Evolutionary conservation across 2,888 invertebrate genomes (phyloP).

Genomic region (Agriopis leucophaearia): DNA sequence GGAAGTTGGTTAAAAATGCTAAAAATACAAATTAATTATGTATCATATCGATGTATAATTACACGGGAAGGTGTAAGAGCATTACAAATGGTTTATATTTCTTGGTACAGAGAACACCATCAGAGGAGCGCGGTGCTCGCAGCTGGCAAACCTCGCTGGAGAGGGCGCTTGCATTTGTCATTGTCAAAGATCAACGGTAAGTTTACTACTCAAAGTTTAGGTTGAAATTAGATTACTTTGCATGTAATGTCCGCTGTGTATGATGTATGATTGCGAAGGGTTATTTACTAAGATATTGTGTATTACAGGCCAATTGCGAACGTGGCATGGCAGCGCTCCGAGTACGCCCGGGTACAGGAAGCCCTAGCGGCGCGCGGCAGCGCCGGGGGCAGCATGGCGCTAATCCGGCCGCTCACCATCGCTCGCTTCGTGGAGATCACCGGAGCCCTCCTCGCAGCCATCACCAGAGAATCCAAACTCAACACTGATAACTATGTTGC

Average conservation of each 20-base stretch:
- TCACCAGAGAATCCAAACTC: conserved; percentile 62
- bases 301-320: conserved; percentile 62
- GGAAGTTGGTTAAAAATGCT: too few relatives aligned
- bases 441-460: conserved; percentile 60
- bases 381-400: conserved; percentile 48
- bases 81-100: neutral
- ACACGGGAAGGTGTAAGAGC: too few relatives aligned
- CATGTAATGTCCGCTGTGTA: too few relatives aligned
- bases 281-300: neutral
- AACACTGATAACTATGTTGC: conserved; percentile 78
- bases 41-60: too few relatives aligned
- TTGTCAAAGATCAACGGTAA: conserved; percentile 78
- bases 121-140: conserved; percentile 66
- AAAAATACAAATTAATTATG: too few relatives aligned
- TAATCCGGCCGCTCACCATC: conserved; percentile 79
- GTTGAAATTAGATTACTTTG: too few relatives aligned
- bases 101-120: conserved; percentile 72
- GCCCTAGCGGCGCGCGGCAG: conserved; percentile 53
- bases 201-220: too few relatives aligned
- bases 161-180: conserved; percentile 73
- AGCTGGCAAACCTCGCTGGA: conserved; percentile 74
- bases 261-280: too few relatives aligned
- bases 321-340: conserved; percentile 72
- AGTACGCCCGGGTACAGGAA: conserved; percentile 57
- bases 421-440: conserved; percentile 76